phyloP scores from a whole-genome alignment of 2,797 vertebrate species.

The Micropoecilia bifurca region DNA sequence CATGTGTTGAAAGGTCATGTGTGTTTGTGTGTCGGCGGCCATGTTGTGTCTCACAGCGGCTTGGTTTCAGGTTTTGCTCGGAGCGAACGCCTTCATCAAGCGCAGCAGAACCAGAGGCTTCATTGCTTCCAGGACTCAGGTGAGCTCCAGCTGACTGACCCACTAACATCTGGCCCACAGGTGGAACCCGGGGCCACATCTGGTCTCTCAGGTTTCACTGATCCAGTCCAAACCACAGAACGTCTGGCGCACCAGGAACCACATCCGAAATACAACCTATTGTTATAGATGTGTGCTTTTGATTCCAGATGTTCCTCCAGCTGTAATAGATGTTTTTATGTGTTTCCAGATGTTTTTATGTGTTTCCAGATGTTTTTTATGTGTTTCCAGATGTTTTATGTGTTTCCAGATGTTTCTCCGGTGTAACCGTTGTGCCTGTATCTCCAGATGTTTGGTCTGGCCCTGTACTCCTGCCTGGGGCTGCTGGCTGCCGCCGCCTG shows the following conservation, averaged over 20 bases:
- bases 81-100: conserved; percentile 62
- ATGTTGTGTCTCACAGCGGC: neutral
- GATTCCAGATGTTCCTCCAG: neutral
- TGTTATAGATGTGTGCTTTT: neutral
- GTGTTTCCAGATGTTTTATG: no score
- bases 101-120: conserved; percentile 68
- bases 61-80: conserved; percentile 72
- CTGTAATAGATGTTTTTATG: no score
- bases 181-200: neutral
- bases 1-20: conserved; percentile 3
- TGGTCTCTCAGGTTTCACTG: neutral
- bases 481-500: conserved; percentile 58
- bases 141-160: conserved; percentile 35
- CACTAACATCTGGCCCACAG: neutral
- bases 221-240: neutral
- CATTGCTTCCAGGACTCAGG: conserved; percentile 76
- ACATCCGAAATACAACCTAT: neutral
- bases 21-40: neutral
- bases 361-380: neutral
- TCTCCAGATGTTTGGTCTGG: conserved; percentile 51
- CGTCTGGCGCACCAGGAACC: neutral
- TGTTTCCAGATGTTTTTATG: no score
- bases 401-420: neutral
- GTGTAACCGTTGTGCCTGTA: neutral
- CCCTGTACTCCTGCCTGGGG: conserved; percentile 59